A percentile compares a stretch with the other conserved stretches of the same genome.
These are phyloP conservation scores for Manduca sexta DNA, from an alignment of 1,140 invertebrate species.

Conservation along the genomic window DNA sequence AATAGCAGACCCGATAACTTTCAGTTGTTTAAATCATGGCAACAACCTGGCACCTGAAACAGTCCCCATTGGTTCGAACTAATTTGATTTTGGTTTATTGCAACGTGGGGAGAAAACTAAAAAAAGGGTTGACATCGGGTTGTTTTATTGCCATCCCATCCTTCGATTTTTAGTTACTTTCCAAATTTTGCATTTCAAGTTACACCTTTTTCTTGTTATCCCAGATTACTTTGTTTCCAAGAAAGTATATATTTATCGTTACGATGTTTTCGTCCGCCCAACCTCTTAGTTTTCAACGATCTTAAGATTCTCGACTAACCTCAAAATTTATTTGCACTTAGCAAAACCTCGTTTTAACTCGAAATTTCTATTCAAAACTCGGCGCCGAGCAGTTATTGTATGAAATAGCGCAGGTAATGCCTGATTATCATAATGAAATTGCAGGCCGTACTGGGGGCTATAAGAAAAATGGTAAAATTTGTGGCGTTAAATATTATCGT, in stretches of 20 bases:
- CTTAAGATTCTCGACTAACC: background rate
- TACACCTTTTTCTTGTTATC: constrained; percentile 1
- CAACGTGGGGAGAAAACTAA: constrained; percentile 1
- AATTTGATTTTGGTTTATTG: constrained; percentile 5
- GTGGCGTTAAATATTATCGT: constrained; percentile 71
- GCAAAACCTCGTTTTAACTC: constrained; percentile 4
- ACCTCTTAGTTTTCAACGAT: too few relatives aligned
- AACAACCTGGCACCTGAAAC: background rate
- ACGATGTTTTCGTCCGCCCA: too few relatives aligned
- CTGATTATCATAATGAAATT: constrained; percentile 70
- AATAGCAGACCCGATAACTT: too few relatives aligned
- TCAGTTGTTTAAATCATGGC: too few relatives aligned
- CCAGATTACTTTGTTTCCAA: constrained; percentile 3
- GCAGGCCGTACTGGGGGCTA: constrained; percentile 43
- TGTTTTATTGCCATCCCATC: constrained; percentile 8
- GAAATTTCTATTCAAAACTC: constrained; percentile 22
- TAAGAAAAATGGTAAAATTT: constrained; percentile 69
- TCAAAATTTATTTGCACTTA: constrained; percentile 13
- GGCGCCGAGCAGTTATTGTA: constrained; percentile 15
- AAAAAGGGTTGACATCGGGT: constrained; percentile 16
- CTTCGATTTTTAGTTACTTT: constrained; percentile 7
- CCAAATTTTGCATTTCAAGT: constrained; percentile 4
- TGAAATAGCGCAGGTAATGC: constrained; percentile 37
- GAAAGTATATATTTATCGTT: background rate
- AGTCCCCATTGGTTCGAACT: background rate